These are phyloP conservation scores for Nasua narica DNA, from an alignment of 2,797 vertebrate genomes.

Conservation along the genomic window DNA sequence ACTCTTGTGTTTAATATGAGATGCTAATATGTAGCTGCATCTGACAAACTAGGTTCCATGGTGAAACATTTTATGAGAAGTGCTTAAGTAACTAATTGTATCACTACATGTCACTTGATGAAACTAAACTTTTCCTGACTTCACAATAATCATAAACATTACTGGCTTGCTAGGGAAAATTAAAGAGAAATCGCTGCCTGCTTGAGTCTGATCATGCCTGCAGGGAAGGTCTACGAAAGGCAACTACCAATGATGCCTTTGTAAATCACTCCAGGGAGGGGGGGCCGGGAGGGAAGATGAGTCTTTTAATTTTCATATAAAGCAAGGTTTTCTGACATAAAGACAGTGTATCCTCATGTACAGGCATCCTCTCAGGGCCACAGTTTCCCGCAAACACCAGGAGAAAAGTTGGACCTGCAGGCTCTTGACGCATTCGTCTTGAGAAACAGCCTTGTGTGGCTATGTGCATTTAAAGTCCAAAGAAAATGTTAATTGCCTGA, in stretches of 20 bases:
- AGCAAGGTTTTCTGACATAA: constrained; percentile 67
- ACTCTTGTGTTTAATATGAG: constrained; percentile 81
- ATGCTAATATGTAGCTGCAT: constrained; percentile 83
- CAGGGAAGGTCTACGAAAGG: constrained; percentile 82
- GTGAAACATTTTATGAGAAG: constrained; percentile 80
- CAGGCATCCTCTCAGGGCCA: neutral
- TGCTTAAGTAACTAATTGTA: constrained; percentile 85
- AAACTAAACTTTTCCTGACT: constrained; percentile 88
- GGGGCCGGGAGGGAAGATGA: constrained; percentile 31
- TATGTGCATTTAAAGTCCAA: constrained; percentile 55
- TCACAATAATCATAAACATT: constrained; percentile 87
- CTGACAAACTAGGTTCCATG: constrained; percentile 80
- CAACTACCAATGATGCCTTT: constrained; percentile 80
- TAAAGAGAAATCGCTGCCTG: constrained; percentile 85
- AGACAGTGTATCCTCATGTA: neutral
- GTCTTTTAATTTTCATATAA: constrained; percentile 79
- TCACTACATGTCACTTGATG: constrained; percentile 85
- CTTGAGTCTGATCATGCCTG: constrained; percentile 85
- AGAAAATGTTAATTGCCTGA: constrained; percentile 73
- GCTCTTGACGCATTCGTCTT: constrained; percentile 51
- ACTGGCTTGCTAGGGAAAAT: constrained; percentile 85
- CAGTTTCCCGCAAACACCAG: constrained; percentile 51
- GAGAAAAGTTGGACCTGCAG: constrained; percentile 65
- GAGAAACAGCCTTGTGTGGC: constrained; percentile 49
- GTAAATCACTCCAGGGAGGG: constrained; percentile 79